Evolutionary conservation across 2,113 vertebrate species (phyloP), one percentile per base, ranked within the genome.

Genomic region (Vicugna pacos): DNA sequence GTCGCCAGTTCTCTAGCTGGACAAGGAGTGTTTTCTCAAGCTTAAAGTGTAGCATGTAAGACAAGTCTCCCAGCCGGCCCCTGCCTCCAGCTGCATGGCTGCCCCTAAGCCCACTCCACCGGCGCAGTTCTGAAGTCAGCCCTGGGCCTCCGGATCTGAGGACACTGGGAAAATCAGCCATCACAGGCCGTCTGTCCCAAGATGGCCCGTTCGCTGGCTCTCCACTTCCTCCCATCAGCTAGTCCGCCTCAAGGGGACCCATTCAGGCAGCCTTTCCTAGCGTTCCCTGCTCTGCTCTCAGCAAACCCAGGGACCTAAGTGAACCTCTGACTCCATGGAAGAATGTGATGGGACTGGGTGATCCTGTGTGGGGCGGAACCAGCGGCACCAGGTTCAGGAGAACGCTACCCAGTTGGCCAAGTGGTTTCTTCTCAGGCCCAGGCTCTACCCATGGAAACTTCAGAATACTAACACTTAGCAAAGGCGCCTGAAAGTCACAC

Each of bases 241-340:
- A 38, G 11, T 3, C 50, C 38, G 60, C 46, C 69, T 69, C 20
- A 46, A n/a, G 77, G 83, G 64, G 93, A 54, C 48, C 73, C 48
- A 70, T 85, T 90, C 86, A 16, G 19, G 60, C 28, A 8, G 10
- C 60, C 58, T 95, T 70, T 77, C 35, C 13, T 9, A 46, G 85
- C n/a, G 30, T 58, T 69, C 26, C 62, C 56, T 77, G 62, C 48
- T 95, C 54, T 38, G 22, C 38, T 54, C 69, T 79, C 80, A 54
- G 79, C 11, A 5, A 64, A 19, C 56, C 35, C 64, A 28, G 73
- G 64, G 28, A 73, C 26, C 77, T 52, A 7, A 2, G 12, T 69
- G 87, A 87, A 92, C 79, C 92, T 83, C 67, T n/a, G 81, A 75
- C 72, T 88, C 76, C 35, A 22, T 26, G 52, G 56, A 93, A 94